Conservation (phyloP, 2,113 vertebrate species). For the Lepus americanus region DNA sequence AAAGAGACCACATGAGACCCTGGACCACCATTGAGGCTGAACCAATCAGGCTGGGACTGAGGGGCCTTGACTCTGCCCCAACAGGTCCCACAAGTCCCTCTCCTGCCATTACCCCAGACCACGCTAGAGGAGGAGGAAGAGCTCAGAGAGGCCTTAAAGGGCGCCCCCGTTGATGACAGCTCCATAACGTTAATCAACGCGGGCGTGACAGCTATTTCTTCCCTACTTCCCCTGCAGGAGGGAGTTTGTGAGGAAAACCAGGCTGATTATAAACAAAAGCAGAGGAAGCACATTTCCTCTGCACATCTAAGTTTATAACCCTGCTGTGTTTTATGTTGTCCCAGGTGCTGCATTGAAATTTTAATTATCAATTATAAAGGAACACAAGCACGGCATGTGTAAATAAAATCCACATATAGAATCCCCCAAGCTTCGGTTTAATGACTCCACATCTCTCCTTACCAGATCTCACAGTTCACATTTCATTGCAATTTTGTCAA, state of each 20-base stretch:
- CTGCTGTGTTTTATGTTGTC: neutral
- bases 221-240: neutral
- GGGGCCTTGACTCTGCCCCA: neutral
- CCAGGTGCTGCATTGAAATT: neutral
- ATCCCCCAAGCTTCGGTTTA: neutral
- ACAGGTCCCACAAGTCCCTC: neutral
- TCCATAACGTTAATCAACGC: neutral
- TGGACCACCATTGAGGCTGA: neutral
- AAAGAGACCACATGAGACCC: neutral
- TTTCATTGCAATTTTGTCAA: neutral
- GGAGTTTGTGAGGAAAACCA: neutral
- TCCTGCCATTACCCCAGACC: neutral
- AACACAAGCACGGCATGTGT: neutral
- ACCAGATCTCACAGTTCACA: neutral
- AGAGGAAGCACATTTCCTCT: neutral
- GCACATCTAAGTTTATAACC: neutral
- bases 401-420: neutral
- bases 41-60: neutral
- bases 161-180: neutral
- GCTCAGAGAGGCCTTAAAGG: neutral
- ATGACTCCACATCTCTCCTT: neutral
- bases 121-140: neutral
- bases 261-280: conserved; percentile 28
- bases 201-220: neutral
- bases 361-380: neutral